Base-by-base conservation (phyloP, 2,113 vertebrate species). In the Lagopus muta region DNA sequence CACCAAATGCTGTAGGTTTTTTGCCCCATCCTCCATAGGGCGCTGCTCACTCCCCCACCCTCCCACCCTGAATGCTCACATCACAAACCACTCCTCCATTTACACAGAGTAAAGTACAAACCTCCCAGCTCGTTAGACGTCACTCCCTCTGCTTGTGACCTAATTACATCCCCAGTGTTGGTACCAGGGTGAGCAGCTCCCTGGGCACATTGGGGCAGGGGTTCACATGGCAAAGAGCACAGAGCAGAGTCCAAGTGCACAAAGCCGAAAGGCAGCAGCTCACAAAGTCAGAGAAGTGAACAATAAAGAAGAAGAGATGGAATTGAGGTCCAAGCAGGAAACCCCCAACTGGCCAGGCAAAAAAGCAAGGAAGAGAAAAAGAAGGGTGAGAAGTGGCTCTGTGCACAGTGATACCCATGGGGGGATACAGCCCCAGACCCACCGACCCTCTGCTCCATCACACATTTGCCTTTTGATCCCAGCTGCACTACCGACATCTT, bases 21-120 rank as follows among this genome's bases (percentile, higher is more conserved):
- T 50, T 54, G 72, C 36, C n/a, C 9, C 3, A 18, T 60, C 45
- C 48, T 50, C 48, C 47, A 4, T 19, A 34, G 21, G 38, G 14
- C n/a, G 21, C 57, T 30, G 52, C 42, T 18, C 48, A 38, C 45
- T 30, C 25, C 6, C 6, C 45, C 20, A 3, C 21, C 57, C n/a
- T 21, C 22, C 60, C 54, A 21, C 28, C 40, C 40, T 2, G 3
- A 30, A 13, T 4, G 13, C 13, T 30, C 32, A 3, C 11, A 21
- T 11, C 5, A 0, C 30, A 7, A 1, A 0, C 52, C 24, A 5
- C 4, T 28, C 47, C 1, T 48, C 18, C 0, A 0, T 28, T 61
- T 16, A 32, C 50, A 11, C 54, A 30, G 19, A 8, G 7, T 19
- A 2, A 27, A 28, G 48, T 25, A 38, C 40, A 50, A 47, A 81